Conservation (phyloP, 2,113 vertebrate species). For the Anser cygnoides region DNA sequence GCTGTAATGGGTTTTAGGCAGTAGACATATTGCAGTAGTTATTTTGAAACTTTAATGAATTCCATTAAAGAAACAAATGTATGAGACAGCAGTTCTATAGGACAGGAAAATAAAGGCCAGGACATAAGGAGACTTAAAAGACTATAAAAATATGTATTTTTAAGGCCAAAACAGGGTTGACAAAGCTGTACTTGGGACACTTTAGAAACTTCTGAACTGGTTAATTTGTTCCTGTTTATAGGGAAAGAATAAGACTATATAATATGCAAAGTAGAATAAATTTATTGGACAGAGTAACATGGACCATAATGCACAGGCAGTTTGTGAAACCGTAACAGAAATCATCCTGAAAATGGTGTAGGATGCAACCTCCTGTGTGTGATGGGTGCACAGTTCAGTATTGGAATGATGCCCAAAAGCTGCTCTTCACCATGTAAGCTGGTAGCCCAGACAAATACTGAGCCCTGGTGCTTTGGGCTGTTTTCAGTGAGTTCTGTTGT, state of each 20-base stretch:
- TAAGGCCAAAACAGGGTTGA: not conserved
- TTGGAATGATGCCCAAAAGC: not conserved
- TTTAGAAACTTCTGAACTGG: not conserved
- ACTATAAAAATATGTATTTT: not conserved
- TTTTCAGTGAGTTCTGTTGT: not conserved
- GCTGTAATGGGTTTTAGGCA: constrained; percentile 20
- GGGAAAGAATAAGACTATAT: not conserved
- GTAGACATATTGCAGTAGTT: constrained; percentile 11
- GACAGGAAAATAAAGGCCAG: constrained; percentile 20
- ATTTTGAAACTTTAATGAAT: constrained; percentile 60
- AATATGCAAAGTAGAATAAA: not conserved
- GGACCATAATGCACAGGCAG: not conserved
- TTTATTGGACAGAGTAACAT: not conserved
- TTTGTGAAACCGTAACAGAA: not conserved
- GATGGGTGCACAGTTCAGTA: not conserved
- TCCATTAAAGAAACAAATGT: constrained; percentile 33
- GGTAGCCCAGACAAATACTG: not conserved
- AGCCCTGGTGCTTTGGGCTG: not conserved
- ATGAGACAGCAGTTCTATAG: not conserved
- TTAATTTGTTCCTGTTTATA: not conserved
- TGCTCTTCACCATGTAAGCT: not conserved
- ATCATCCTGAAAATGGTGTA: not conserved
- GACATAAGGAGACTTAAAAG: not conserved
- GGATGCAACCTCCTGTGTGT: not conserved
- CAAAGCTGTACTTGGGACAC: not conserved